phyloP scores from a whole-genome alignment of 1,140 invertebrate species.

The Steinernema khuongi region DNA sequence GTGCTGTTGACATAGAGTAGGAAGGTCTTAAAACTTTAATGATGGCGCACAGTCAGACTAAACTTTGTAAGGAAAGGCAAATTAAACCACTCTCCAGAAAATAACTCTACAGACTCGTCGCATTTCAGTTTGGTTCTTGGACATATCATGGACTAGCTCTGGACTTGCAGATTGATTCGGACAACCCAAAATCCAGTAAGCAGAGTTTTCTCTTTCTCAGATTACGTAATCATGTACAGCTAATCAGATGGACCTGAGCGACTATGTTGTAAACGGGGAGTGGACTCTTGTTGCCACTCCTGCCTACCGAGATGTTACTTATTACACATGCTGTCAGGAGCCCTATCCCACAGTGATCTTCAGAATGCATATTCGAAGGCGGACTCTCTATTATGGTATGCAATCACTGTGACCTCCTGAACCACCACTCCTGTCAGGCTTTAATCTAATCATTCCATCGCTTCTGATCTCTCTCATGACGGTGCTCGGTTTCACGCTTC shows the following conservation, averaged over 20 bases:
- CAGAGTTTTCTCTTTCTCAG: not conserved
- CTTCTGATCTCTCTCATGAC: conserved; percentile 97
- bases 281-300: conserved; percentile 96
- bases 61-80: too few species aligned
- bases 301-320: conserved; percentile 74
- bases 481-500: conserved; percentile 90
- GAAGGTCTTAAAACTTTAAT: too few species aligned
- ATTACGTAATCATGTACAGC: conserved; percentile 67
- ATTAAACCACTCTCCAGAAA: too few species aligned
- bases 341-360: conserved; percentile 95
- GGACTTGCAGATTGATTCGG: conserved; percentile 69
- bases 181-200: conserved; percentile 13
- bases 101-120: not conserved
- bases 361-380: conserved; percentile 86
- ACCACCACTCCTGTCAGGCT: conserved; percentile 59
- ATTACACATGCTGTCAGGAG: conserved; percentile 62
- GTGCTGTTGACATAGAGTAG: too few species aligned
- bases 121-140: conserved; percentile 81
- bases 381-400: conserved; percentile 89
- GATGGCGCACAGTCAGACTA: too few species aligned
- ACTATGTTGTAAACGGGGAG: conserved; percentile 92
- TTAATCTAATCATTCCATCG: conserved; percentile 97
- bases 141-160: conserved; percentile 87
- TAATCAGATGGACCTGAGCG: conserved; percentile 84
- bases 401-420: not conserved